Evolutionary conservation across 23 tunicate genomes (phyloP).

Genomic region (Trididemnum miniatum): DNA sequence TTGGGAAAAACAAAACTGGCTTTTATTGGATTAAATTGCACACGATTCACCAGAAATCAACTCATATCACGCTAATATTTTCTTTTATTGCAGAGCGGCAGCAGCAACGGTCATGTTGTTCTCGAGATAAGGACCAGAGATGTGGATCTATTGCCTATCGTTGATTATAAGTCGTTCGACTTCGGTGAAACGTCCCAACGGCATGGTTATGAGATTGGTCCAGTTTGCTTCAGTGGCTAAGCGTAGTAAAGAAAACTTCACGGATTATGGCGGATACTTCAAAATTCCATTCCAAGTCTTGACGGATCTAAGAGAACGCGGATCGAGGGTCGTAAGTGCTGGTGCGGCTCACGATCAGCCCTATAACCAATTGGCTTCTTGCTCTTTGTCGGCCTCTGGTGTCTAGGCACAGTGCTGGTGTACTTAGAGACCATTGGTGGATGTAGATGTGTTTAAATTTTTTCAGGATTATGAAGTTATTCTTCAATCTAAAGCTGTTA

Average conservation of each 20-base stretch:
- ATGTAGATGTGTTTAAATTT: not conserved
- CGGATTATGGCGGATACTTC: constrained; percentile 36
- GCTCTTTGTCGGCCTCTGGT: constrained; percentile 14
- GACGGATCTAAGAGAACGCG: not conserved
- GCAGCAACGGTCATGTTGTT: constrained; percentile 61
- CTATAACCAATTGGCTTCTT: not conserved
- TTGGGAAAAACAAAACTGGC: too few species aligned
- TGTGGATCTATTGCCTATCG: constrained; percentile 74
- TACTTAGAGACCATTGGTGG: not conserved
- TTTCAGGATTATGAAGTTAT: not conserved
- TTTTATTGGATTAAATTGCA: too few species aligned
- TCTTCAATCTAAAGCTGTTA: not conserved
- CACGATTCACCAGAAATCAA: too few species aligned
- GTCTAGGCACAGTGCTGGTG: constrained; percentile 42
- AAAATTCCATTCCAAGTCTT: not conserved
- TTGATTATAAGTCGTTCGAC: constrained; percentile 88
- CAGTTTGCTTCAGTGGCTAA: constrained; percentile 94
- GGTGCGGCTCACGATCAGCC: constrained; percentile 35
- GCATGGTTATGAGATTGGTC: constrained; percentile 70
- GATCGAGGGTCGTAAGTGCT: constrained; percentile 51
- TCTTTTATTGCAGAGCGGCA: constrained; percentile 58
- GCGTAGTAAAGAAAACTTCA: not conserved
- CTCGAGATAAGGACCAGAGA: constrained; percentile 54
- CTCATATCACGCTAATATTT: too few species aligned
- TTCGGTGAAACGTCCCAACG: constrained; percentile 69